A percentile compares a stretch with the other conserved stretches of the same genome.
Evolutionary conservation across 1,140 invertebrate species (phyloP).

Genomic region (Olivierus martensii): DNA sequence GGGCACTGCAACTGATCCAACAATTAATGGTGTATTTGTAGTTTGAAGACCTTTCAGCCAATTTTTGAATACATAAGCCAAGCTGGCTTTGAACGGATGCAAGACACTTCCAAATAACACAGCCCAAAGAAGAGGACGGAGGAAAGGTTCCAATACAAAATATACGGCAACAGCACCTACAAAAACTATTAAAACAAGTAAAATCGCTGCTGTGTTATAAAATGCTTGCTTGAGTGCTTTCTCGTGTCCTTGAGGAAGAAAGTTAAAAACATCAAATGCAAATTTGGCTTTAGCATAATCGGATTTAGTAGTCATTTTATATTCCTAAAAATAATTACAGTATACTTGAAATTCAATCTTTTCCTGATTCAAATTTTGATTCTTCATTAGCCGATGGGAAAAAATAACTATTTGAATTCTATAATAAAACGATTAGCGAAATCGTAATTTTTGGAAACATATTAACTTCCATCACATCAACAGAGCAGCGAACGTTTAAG

Average conservation of each 20-base stretch:
- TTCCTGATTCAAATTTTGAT: too few species aligned
- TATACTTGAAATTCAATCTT: too few species aligned
- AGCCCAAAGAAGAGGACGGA: constrained; percentile 86
- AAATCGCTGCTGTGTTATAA: constrained; percentile 65
- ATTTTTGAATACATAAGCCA: constrained; percentile 48
- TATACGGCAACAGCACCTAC: constrained; percentile 62
- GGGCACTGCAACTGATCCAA: constrained; percentile 58
- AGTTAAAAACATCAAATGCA: constrained; percentile 14
- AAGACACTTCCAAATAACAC: constrained; percentile 77
- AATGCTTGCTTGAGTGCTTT: constrained; percentile 75
- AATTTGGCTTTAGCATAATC: constrained; percentile 3
- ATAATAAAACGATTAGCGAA: too few species aligned
- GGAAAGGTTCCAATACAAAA: constrained; percentile 72
- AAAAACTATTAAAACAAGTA: constrained; percentile 47
- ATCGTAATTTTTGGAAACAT: too few species aligned
- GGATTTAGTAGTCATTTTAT: too few species aligned
- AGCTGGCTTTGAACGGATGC: constrained; percentile 68
- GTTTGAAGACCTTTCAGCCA: constrained; percentile 44
- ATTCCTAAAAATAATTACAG: too few species aligned
- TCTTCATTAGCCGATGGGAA: too few species aligned
- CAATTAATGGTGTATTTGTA: constrained; percentile 36
- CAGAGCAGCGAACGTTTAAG: too few species aligned
- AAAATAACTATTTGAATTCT: too few species aligned
- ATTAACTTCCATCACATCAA: too few species aligned
- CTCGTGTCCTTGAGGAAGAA: constrained; percentile 42